These are phyloP conservation scores for Drosophila bocqueti DNA, from an alignment of 1,140 invertebrate species.

Conservation along the genomic window DNA sequence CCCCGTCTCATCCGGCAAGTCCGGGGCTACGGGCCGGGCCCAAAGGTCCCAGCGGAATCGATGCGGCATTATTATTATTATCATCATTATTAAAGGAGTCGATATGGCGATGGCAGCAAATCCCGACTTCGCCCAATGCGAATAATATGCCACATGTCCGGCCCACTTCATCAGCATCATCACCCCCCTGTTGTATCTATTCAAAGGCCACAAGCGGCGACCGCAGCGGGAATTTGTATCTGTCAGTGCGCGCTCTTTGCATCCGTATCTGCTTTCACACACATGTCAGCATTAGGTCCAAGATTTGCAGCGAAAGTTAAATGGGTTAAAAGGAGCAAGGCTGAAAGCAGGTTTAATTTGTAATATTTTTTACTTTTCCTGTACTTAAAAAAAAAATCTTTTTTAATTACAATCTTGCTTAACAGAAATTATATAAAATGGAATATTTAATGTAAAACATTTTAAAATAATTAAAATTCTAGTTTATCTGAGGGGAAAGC, in stretches of 20 bases:
- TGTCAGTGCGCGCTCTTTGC: conserved; percentile 11
- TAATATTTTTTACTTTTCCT: neutral
- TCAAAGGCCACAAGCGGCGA: conserved; percentile 49
- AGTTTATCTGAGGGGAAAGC: neutral
- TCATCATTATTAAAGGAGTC: conserved; percentile 79
- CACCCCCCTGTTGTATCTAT: conserved; percentile 10
- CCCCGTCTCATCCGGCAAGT: conserved; percentile 44
- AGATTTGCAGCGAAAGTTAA: conserved; percentile 67
- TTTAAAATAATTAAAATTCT: neutral
- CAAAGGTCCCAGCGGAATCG: conserved; percentile 67
- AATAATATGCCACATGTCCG: conserved; percentile 70
- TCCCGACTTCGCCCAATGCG: conserved; percentile 51
- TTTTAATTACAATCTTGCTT: no score
- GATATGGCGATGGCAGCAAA: conserved; percentile 57
- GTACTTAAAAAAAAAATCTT: no score
- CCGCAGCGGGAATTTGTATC: conserved; percentile 49
- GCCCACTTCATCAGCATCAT: conserved; percentile 20
- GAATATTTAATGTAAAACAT: no score
- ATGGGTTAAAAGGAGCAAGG: conserved; percentile 35
- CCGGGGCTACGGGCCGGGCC: conserved; percentile 6
- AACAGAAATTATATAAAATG: fast-evolving
- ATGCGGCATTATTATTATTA: conserved; percentile 69
- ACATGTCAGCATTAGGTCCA: conserved; percentile 73
- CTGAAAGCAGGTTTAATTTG: neutral
- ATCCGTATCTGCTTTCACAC: conserved; percentile 38